Evolutionary conservation across 2,888 invertebrate species (phyloP), one percentile per base, ranked within the genome.

Genomic region (Cantharis flavilabris): DNA sequence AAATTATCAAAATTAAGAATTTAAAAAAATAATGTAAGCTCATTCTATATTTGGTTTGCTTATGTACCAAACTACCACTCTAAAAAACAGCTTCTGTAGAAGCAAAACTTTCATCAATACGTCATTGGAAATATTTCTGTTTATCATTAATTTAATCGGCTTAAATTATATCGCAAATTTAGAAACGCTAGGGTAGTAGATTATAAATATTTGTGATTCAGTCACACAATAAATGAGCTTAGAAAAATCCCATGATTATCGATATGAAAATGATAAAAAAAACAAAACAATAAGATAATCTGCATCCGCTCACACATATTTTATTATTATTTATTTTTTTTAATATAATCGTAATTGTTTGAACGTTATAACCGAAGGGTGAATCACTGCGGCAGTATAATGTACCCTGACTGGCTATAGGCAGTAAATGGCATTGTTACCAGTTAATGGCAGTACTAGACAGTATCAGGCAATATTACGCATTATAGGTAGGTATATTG

Each of bases 1-100:
- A 90, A 88, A 90, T 83, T 74, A 81, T 78, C n/a, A 49, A n/a
- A n/a, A n/a, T 49, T 49, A 49, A 49, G 13, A 49, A 49, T 33
- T 33, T 33, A 0, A 33, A 3, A 30, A 30, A 30, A 10, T 3
- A 30, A 30, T 10, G 30, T 30, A 30, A 11, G 9, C 26, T 23
- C 23, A 23, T 23, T 3, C 1, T 3, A 5, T 5, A 23, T 23
- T 5, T 3, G 23, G 23, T 23, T 23, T 23, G 5, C 3, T 23
- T 23, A 23, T 23, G 23, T 20, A 20, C 20, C 3, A 20, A 20
- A 20, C 20, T 20, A 20, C 20, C 20, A 20, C 20, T 3, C 20
- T 20, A 28, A 28, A 28, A 26, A 4, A 28, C 2, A 28, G 9
- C 9, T 2, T 23, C 23, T 23, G 9, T 0, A 28, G 28, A 9